Percentiles rank a stretch among this genome's conserved stretches.
Conservation (phyloP, 2,797 vertebrate species). For the Micrastur ruficollis region DNA sequence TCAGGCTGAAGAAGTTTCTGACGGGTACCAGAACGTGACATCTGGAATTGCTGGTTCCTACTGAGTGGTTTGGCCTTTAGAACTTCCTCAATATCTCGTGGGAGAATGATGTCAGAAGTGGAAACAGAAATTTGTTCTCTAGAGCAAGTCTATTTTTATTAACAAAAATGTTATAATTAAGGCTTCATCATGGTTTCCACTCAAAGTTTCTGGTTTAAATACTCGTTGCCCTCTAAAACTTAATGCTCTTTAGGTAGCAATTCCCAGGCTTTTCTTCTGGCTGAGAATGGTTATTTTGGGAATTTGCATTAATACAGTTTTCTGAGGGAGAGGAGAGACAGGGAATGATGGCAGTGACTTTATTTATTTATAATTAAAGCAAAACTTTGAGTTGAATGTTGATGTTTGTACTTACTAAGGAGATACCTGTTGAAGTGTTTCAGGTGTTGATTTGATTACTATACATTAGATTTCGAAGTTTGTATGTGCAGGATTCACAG, state of each 20-base stretch:
- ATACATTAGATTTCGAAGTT: too few species aligned
- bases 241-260: constrained; percentile 20
- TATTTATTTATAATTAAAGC: background rate
- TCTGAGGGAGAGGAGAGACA: background rate
- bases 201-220: constrained; percentile 15
- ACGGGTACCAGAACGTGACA: background rate
- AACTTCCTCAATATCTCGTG: constrained; percentile 28
- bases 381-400: background rate
- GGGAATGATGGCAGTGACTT: background rate
- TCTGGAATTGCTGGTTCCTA: background rate
- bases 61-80: constrained; percentile 36
- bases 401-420: background rate
- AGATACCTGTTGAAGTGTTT: background rate
- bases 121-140: constrained; percentile 34
- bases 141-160: constrained; percentile 58
- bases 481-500: background rate
- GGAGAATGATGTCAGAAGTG: constrained; percentile 21
- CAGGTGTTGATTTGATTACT: background rate
- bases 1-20: background rate
- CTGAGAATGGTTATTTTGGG: background rate
- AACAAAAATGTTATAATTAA: constrained; percentile 42
- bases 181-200: constrained; percentile 52
- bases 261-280: constrained; percentile 41
- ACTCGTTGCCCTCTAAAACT: background rate
- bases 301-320: background rate